Evolutionary conservation across 2,113 vertebrate genomes (phyloP), one percentile per base, ranked within the genome.

Genomic region (Ariopsis seemanni): DNA sequence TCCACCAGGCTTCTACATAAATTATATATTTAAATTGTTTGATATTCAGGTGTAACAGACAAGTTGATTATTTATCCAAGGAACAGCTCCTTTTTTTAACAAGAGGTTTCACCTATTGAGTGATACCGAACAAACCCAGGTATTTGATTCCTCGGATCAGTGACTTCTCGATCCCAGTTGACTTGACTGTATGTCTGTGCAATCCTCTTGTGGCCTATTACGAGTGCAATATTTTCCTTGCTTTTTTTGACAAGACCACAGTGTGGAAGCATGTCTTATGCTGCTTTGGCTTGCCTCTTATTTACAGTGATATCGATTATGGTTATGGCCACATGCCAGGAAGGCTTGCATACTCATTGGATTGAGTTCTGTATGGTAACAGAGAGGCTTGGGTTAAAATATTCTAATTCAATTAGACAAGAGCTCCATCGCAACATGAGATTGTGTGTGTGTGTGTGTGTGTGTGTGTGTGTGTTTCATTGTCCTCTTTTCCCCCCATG

Each of bases 221-320:
- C 2, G 30, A 84, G 30, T 15, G n/a, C 83, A 78, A 18, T 20
- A 7, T 60, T 79, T 69, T 53, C 30, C 17, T 72, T 83, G 57
- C 63, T 82, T n/a, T 10, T n/a, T 74, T 74, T 72, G 74, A 85
- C 58, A 79, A 75, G 80, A 82, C 52, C 60, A 57, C 75, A 77
- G 50, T 12, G 57, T 62, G 30, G 71, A 77, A n/a, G 57, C 34
- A 83, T 42, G 48, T 72, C 25, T 63, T n/a, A 22, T 84, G 79
- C 83, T 87, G 86, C 89, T 89, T 67, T 69, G 75, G 85, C 86
- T 92, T 92, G 91, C 88, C 91, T 93, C 92, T 93, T 90, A 85
- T 91, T 92, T 92, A 90, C 90, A 82, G 85, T 74, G 86, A 83
- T 91, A 94, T 92, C 90, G 93, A 94, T 93, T 93, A 89, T 74